Conservation (phyloP, 2,797 vertebrate genomes). For the Pteropus rufus region DNA sequence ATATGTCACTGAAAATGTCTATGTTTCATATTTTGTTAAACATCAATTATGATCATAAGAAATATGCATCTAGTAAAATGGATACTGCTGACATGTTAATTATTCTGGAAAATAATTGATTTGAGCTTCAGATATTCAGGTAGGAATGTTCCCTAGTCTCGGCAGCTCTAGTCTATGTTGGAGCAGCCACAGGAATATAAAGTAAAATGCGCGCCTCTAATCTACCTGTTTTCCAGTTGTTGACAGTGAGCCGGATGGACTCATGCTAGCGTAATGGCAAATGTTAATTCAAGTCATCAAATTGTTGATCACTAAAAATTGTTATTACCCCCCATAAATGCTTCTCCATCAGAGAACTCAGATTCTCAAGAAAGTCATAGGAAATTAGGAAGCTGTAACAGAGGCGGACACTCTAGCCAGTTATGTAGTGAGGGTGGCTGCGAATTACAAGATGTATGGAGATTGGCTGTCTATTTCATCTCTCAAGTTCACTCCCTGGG, state of each 20-base stretch:
- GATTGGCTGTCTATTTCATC: background rate
- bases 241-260: background rate
- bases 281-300: background rate
- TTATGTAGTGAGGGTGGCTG: background rate
- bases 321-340: background rate
- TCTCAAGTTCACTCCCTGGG: background rate
- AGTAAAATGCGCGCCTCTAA: background rate
- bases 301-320: constrained; percentile 26
- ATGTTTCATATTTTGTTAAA: constrained; percentile 68
- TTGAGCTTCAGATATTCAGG: background rate
- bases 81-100: constrained; percentile 68
- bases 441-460: background rate
- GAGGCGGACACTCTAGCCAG: background rate
- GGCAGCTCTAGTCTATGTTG: background rate
- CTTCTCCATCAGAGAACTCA: background rate
- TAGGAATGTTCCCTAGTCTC: background rate
- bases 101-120: constrained; percentile 65
- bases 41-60: constrained; percentile 71
- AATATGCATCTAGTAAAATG: constrained; percentile 66
- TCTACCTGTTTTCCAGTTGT: background rate
- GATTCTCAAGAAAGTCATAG: background rate
- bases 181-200: background rate
- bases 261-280: background rate
- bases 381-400: background rate
- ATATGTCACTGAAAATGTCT: constrained; percentile 66